Percentiles rank a stretch among this genome's conserved stretches.
Conservation (phyloP, 1,140 invertebrate genomes). For the Drosophila nigrodunni region DNA sequence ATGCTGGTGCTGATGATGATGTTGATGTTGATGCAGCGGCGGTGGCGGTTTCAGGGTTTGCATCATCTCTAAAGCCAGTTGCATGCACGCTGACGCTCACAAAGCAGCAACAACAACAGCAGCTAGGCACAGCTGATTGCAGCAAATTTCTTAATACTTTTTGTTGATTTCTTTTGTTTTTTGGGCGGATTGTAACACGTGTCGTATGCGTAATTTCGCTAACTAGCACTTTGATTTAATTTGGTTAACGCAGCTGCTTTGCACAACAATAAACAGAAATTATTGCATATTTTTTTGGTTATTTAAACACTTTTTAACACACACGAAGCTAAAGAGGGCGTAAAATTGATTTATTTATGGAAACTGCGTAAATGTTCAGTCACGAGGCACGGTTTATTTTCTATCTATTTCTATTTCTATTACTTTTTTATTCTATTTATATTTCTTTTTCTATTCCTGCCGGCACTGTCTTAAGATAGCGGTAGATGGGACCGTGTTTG, state of each 20-base stretch:
- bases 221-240: conserved; percentile 22
- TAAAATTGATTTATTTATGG: background rate
- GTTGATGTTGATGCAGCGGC: conserved; percentile 77
- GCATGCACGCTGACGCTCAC: conserved; percentile 39
- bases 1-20: conserved; percentile 58
- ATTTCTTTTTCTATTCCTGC: background rate
- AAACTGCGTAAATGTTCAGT: conserved; percentile 25
- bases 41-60: conserved; percentile 84
- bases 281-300: conserved; percentile 2
- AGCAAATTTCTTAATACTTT: background rate
- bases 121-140: conserved; percentile 23
- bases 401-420: background rate
- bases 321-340: background rate
- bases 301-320: conserved; percentile 9
- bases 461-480: conserved; percentile 35
- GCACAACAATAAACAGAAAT: background rate
- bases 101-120: conserved; percentile 18
- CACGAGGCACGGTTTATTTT: conserved; percentile 21
- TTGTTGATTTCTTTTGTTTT: background rate
- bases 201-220: conserved; percentile 43
- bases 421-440: conserved; percentile 8
- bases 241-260: conserved; percentile 1
- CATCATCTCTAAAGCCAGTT: conserved; percentile 81
- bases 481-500: conserved; percentile 39
- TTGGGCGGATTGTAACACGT: conserved; percentile 47